Evolutionary conservation across 2,797 vertebrate species (phyloP), one percentile per base, ranked within the genome.

Genomic region (Sardinella longiceps): DNA sequence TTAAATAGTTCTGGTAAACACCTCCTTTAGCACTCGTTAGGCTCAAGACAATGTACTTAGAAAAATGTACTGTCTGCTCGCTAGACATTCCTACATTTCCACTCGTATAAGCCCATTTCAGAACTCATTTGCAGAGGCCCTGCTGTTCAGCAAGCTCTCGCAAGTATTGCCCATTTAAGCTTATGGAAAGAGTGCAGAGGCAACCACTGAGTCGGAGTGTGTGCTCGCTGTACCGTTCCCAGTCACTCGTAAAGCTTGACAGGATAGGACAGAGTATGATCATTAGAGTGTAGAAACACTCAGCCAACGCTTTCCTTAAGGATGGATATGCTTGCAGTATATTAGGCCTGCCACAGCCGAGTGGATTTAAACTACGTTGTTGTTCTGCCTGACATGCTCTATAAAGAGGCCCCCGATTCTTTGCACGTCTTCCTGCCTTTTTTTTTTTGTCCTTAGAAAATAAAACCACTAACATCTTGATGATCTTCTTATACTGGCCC

Each of bases 1-100:
- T 77, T 77, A 77, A 77, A 77, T 43, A 23, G 70, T 39, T 39
- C 70, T 77, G 70, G 70, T 77, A 77, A 77, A 77, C 70, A 77
- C 70, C 70, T 77, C 70, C 70, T 77, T 33, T 20, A 77, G 43
- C 70, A 37, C 70, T 77, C 18, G 18, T 77, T 77, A 43, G 70
- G 6, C 70, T 77, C 18, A 43, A 33, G 70, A 77, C 70, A 77
- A 77, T 39, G 70, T 39, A 77, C 70, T 43, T 5, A 39, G 70
- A 77, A 39, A 39, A 77, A 77, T 23, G 70, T 20, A 77, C 70
- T 23, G 33, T 77, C 70, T 77, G 70, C 33, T 77, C 43, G 70
- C 33, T 77, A 43, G 70, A 43, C 37, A 43, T 77, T 77, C 66
- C 12, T 70, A 15, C 11, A 33, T 70, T 70, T 70, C 70, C 70